Conservation (phyloP, 2,888 invertebrate genomes). For the Leptura quadrifasciata region DNA sequence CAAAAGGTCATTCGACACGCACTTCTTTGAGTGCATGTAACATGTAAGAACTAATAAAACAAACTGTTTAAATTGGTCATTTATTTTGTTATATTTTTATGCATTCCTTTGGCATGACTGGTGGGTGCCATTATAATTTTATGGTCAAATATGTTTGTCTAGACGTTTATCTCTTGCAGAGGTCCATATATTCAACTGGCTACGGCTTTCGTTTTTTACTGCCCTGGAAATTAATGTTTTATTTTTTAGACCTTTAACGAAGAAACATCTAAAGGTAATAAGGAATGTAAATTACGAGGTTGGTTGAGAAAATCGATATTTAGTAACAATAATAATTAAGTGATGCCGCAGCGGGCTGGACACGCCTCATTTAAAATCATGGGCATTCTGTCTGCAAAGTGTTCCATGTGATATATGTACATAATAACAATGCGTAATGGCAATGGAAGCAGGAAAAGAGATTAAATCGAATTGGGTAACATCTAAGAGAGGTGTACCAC, state of each 20-base stretch:
- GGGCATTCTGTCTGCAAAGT: no score
- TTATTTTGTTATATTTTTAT: constrained; percentile 23
- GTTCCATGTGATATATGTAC: no score
- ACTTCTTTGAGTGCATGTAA: neutral
- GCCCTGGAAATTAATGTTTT: constrained; percentile 21
- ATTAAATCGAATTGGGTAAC: no score
- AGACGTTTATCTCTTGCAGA: constrained; percentile 38
- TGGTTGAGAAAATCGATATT: no score
- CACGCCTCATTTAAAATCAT: no score
- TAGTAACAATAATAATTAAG: no score
- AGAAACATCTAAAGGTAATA: neutral
- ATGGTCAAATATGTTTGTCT: constrained; percentile 33
- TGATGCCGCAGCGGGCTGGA: no score
- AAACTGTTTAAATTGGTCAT: constrained; percentile 30
- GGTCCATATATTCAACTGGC: constrained; percentile 19
- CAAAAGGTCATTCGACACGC: constrained; percentile 16
- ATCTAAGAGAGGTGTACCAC: no score
- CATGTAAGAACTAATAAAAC: constrained; percentile 27
- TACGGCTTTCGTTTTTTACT: constrained; percentile 19
- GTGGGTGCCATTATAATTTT: constrained; percentile 34
- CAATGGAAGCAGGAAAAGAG: no score
- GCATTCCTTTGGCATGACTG: constrained; percentile 19
- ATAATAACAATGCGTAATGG: no score
- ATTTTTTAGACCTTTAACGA: constrained; percentile 20
- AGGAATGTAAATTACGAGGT: neutral